Evolutionary conservation across 2,888 invertebrate species (phyloP).

Genomic region (Acronicta aceris): DNA sequence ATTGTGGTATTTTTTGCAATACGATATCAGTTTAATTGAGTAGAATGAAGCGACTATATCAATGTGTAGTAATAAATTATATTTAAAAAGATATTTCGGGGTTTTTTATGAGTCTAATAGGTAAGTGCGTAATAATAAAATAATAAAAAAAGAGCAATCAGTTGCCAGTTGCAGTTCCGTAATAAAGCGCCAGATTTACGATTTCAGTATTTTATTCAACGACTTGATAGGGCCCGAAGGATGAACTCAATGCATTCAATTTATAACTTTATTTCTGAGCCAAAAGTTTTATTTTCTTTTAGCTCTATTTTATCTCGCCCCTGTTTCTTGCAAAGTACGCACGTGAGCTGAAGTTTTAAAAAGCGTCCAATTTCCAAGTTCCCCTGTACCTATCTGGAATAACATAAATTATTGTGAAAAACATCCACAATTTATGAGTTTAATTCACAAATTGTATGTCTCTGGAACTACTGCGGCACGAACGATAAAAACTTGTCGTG

Average conservation of each 20-base stretch:
- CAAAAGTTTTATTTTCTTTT: conserved; percentile 52
- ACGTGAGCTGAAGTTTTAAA: conserved; percentile 60
- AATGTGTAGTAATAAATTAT: too few relatives aligned
- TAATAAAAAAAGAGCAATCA: conserved; percentile 33
- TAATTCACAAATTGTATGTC: conserved; percentile 45
- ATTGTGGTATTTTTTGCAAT: too few relatives aligned
- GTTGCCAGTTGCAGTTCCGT: conserved; percentile 31
- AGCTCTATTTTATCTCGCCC: conserved; percentile 28
- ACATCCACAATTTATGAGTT: conserved; percentile 48
- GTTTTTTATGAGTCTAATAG: too few relatives aligned
- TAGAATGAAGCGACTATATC: too few relatives aligned
- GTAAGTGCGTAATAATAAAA: neutral
- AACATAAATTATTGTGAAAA: conserved; percentile 52
- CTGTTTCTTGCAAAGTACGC: conserved; percentile 50
- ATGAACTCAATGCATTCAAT: conserved; percentile 25
- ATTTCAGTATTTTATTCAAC: conserved; percentile 50
- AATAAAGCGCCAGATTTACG: conserved; percentile 54
- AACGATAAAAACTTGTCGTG: conserved; percentile 30
- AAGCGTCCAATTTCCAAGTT: conserved; percentile 45
- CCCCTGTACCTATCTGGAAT: conserved; percentile 38
- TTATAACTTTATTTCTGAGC: conserved; percentile 32
- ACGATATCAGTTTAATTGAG: too few relatives aligned
- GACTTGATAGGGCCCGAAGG: conserved; percentile 35
- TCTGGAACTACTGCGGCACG: conserved; percentile 28
- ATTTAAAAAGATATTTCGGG: too few relatives aligned